Evolutionary conservation across 2,797 vertebrate species (phyloP).

Genomic region (Avahi laniger): DNA sequence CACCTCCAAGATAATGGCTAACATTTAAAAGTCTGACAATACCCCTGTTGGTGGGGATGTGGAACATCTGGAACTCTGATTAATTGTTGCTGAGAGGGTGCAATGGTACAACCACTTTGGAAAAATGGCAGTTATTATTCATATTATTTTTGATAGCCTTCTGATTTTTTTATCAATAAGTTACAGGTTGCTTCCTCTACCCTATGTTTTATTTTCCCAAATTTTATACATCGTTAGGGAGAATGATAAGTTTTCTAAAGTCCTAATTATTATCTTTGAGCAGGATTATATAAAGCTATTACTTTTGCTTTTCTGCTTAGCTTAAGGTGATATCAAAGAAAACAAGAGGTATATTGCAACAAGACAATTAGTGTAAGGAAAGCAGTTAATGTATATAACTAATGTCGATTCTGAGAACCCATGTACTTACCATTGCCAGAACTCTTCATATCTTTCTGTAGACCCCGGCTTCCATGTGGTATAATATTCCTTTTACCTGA

Average conservation of each 20-base stretch:
- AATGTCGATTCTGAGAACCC: neutral
- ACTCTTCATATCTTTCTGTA: neutral
- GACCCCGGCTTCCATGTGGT: neutral
- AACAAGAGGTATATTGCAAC: neutral
- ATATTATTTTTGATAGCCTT: neutral
- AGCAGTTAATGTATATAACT: neutral
- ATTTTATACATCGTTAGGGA: neutral
- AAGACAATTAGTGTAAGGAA: neutral
- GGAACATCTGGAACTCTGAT: neutral
- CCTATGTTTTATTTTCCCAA: neutral
- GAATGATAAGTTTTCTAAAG: neutral
- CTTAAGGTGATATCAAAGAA: neutral
- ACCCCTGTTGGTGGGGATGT: neutral
- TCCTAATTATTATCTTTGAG: neutral
- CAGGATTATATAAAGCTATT: neutral
- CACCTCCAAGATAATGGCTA: neutral
- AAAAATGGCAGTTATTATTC: neutral
- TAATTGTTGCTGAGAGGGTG: neutral
- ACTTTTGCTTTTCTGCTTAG: constrained; percentile 7
- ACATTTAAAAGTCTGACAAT: neutral
- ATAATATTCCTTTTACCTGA: neutral
- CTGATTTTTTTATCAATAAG: neutral
- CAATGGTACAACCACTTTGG: neutral
- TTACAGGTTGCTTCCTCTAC: neutral
- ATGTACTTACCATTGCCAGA: neutral